Evolutionary conservation across 2,113 vertebrate species (phyloP).

Genomic region (Gopherus evgoodei): DNA sequence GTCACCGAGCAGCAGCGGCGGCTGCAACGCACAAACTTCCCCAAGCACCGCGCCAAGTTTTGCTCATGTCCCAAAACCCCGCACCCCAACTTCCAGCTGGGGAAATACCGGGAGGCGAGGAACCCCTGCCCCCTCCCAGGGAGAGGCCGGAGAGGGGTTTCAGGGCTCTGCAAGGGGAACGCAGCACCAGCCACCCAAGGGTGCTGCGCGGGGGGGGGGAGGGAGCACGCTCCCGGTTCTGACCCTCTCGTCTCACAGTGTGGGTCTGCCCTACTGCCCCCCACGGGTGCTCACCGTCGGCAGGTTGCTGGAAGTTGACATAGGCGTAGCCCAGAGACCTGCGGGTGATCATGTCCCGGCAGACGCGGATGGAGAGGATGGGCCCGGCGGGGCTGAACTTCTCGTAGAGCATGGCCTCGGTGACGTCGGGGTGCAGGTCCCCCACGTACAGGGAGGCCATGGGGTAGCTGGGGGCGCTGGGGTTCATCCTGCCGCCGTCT

Average conservation of each 20-base stretch:
- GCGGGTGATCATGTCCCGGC: slow-evolving; percentile 98
- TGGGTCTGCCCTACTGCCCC: neutral
- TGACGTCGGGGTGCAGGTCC: slow-evolving; percentile 98
- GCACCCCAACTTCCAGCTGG: too few species aligned
- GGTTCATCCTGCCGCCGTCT: slow-evolving; percentile 70
- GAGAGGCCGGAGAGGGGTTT: neutral
- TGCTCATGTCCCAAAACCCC: neutral
- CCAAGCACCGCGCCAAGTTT: neutral
- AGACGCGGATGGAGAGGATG: slow-evolving; percentile 97
- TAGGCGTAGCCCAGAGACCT: slow-evolving; percentile 98
- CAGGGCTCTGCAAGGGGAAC: slow-evolving; percentile 20
- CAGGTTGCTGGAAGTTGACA: slow-evolving; percentile 98
- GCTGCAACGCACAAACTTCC: neutral
- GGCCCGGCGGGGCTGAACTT: slow-evolving; percentile 99
- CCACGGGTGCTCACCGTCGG: slow-evolving; percentile 88
- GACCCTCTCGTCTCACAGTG: neutral
- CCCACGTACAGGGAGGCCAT: slow-evolving; percentile 89
- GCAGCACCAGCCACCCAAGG: neutral
- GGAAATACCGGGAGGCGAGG: neutral
- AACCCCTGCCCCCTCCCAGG: too few species aligned
- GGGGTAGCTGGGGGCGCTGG: slow-evolving; percentile 61
- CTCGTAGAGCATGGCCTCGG: slow-evolving; percentile 99
- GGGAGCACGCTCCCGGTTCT: neutral
- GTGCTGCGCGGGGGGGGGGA: neutral
- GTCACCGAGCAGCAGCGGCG: neutral